Evolutionary conservation across 2,888 invertebrate genomes (phyloP), one percentile per base, ranked within the genome.

Genomic region (Pyralis farinalis): DNA sequence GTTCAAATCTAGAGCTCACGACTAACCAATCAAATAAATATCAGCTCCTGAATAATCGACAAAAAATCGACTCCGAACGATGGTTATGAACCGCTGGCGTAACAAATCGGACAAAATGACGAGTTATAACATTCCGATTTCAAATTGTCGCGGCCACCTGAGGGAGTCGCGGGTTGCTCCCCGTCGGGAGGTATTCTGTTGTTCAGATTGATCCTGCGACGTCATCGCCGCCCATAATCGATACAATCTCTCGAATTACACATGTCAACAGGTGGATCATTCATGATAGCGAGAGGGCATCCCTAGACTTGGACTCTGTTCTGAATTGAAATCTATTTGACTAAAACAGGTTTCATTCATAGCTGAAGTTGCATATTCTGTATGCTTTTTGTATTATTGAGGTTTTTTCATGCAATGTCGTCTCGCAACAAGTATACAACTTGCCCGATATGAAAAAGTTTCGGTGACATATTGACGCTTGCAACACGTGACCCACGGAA

Each of bases 151-250:
- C 43, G 47, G 46, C 31, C 31, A 31, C 31, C 31, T 31, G 31
- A n/a, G 31, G 31, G 31, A 31, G 59, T 51, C 63, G 50, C 63
- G 56, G 50, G 47, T 51, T 49, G 59, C 71, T 44, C 70, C 77
- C 78, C 62, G 75, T 58, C 52, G 75, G 47, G 73, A 63, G n/a
- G n/a, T n/a, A n/a, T n/a, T n/a, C n/a, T n/a, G n/a, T n/a, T n/a
- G n/a, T 55, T 59, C 51, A 46, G 65, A 75, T 73, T 67, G 71
- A 74, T 63, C 62, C 49, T 42, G 55, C 37, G 40, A 40, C n/a
- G 31, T 37, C 34, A 33, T 27, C 27, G 33, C 33, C 27, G 25
- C 22, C 12, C 33, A 32, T 12, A 33, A 39, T 39, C 12, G 38
- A 9, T 22, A 31, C 11, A 8, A 11, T 31, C 1, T 31, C 12